A percentile compares a stretch with the other conserved stretches of the same genome.
Evolutionary conservation across 2,888 invertebrate genomes (phyloP).

Genomic region (Nymphalis urticae): DNA sequence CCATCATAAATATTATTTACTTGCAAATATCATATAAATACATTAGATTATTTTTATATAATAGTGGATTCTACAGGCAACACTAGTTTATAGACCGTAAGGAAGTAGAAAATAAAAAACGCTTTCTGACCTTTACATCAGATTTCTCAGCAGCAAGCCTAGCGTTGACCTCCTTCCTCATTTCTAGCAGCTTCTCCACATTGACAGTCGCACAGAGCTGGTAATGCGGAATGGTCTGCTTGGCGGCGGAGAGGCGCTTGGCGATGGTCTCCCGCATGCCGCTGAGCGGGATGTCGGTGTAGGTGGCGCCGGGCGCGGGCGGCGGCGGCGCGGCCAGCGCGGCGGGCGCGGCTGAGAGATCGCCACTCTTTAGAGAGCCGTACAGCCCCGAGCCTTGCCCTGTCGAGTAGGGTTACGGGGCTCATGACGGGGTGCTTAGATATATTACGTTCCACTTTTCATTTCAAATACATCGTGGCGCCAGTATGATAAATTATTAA

Average conservation of each 20-base stretch:
- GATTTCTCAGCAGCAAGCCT: constrained; percentile 86
- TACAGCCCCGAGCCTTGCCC: constrained; percentile 90
- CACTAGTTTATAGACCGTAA: no score
- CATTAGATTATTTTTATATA: constrained; percentile 1
- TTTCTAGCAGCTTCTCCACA: constrained; percentile 89
- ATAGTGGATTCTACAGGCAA: no score
- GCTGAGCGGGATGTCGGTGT: constrained; percentile 90
- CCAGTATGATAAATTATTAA: no score
- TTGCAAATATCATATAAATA: constrained; percentile 6
- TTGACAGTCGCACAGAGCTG: constrained; percentile 93
- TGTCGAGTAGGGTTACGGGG: constrained; percentile 46
- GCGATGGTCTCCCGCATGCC: constrained; percentile 94
- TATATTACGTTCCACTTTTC: neutral
- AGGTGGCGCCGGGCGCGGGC: constrained; percentile 75
- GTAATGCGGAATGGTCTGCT: constrained; percentile 97
- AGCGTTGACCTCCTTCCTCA: constrained; percentile 90
- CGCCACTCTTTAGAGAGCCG: constrained; percentile 91
- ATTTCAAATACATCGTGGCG: no score
- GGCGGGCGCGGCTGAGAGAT: constrained; percentile 79
- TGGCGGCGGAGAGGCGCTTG: constrained; percentile 92
- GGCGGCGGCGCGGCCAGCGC: constrained; percentile 47
- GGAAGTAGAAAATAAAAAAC: no score
- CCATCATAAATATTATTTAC: no score
- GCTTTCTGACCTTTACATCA: constrained; percentile 80
- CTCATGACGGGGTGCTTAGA: constrained; percentile 10